Evolutionary conservation across 2,888 invertebrate genomes (phyloP), one percentile per base, ranked within the genome.

Genomic region (Melikaiella ostensackeni): DNA sequence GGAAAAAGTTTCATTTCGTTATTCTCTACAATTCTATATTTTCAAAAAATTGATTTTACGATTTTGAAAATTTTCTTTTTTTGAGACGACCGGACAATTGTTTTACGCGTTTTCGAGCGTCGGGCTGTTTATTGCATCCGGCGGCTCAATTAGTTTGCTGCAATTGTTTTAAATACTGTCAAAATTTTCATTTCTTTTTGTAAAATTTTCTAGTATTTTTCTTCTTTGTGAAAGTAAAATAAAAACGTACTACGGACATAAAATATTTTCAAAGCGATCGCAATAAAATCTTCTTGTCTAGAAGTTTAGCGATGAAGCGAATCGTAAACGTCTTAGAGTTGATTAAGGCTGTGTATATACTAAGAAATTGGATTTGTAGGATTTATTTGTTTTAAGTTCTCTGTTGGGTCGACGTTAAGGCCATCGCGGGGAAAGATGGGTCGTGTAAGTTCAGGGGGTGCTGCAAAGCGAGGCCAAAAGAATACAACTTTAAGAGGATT

Each of bases 401-500:
- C 81, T 78, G 74, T 77, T 77, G 74, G 78, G 80, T 63, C 77
- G 78, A 77, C 76, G 75, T 76, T 70, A 75, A 79, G 78, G 79
- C 59, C 61, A 30, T 33, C 63, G 77, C 59, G 77, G 42, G 57
- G 74, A 38, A 66, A 64, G 75, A 76, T 63, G 62, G 77, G 55
- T 76, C 64, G 78, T 59, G 74, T 74, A 66, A 57, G 75, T 75
- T 77, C 78, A 74, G 59, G 61, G 82, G 81, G 83, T 83, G 85
- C 82, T 85, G 84, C 83, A 83, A 83, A 82, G 86, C 87, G 91
- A 91, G 91, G 91, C 91, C 91, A 91, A 91, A 91, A 88, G 91
- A 91, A 91, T 91, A 91, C 91, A 89, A 90, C 88, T 90, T 91
- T 91, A 91, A 91, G 91, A 91, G 91, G 91, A 91, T 91, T 91